Conservation (phyloP, 2,888 invertebrate genomes). For the Dasysyrphus tricinctus region DNA sequence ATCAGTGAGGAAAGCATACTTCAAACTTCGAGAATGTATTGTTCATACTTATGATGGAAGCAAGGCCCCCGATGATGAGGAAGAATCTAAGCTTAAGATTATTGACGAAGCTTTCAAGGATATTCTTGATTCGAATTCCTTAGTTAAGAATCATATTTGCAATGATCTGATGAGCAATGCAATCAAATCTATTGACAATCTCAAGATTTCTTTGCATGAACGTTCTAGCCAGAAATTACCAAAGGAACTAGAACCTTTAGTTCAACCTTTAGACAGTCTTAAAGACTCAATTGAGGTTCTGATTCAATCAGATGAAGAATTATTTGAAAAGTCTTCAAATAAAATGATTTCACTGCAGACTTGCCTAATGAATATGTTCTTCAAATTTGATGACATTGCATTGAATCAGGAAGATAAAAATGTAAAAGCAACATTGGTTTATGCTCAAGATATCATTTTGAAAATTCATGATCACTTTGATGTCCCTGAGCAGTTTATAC, state of each 20-base stretch:
- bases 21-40: slow-evolving; percentile 80
- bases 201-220: slow-evolving; percentile 66
- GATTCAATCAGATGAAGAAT: slow-evolving; percentile 33
- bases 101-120: slow-evolving; percentile 77
- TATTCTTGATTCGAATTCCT: slow-evolving; percentile 48
- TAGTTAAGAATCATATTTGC: slow-evolving; percentile 44
- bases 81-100: slow-evolving; percentile 29
- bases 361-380: slow-evolving; percentile 80
- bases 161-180: slow-evolving; percentile 52
- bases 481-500: slow-evolving; percentile 38
- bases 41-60: slow-evolving; percentile 81
- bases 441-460: slow-evolving; percentile 41
- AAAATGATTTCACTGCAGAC: slow-evolving; percentile 80
- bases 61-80: slow-evolving; percentile 67
- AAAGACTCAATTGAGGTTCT: slow-evolving; percentile 41
- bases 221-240: slow-evolving; percentile 79
- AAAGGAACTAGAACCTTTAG: slow-evolving; percentile 73
- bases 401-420: slow-evolving; percentile 12
- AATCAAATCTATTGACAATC: slow-evolving; percentile 45
- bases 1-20: slow-evolving; percentile 77
- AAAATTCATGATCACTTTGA: slow-evolving; percentile 65
- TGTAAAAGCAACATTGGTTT: slow-evolving; percentile 27
- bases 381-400: slow-evolving; percentile 78
- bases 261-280: slow-evolving; percentile 50
- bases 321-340: slow-evolving; percentile 78